phyloP scores from a whole-genome alignment of 2,888 invertebrate species.

The Drosophila crucigera region DNA sequence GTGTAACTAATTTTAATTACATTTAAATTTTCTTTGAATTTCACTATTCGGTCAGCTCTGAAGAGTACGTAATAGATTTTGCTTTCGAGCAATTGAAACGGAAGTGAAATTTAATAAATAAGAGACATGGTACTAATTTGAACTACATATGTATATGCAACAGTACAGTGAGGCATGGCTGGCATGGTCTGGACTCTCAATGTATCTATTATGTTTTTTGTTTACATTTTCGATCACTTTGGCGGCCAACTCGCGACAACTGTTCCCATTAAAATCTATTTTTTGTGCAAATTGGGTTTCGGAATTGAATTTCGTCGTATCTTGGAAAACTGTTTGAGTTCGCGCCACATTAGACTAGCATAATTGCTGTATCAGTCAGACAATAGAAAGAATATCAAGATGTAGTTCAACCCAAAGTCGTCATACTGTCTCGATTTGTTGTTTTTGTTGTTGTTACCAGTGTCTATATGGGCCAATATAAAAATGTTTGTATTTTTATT shows the following conservation, averaged over 20 bases:
- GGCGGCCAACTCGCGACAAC: background rate
- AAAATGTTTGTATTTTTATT: conserved; percentile 52
- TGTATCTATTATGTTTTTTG: background rate
- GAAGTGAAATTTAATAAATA: background rate
- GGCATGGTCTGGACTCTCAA: background rate
- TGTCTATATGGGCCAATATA: conserved; percentile 44
- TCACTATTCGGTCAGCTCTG: background rate
- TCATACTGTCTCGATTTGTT: conserved; percentile 29
- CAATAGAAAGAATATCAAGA: conserved; percentile 45
- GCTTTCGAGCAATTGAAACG: background rate
- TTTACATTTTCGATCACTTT: background rate
- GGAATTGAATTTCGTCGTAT: conserved; percentile 17
- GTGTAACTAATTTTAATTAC: background rate
- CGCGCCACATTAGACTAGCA: conserved; percentile 64
- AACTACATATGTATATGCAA: background rate
- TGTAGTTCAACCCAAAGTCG: conserved; percentile 19
- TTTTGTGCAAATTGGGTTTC: conserved; percentile 5
- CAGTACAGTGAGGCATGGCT: background rate
- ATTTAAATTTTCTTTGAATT: too few relatives aligned
- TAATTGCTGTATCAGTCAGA: conserved; percentile 69
- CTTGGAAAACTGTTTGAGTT: conserved; percentile 27
- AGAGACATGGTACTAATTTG: background rate
- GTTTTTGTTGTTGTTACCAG: background rate
- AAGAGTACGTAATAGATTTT: background rate
- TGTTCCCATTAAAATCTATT: background rate